Base-by-base conservation (phyloP, 1,140 invertebrate genomes). In the Pogonognathellus flavescens region DNA sequence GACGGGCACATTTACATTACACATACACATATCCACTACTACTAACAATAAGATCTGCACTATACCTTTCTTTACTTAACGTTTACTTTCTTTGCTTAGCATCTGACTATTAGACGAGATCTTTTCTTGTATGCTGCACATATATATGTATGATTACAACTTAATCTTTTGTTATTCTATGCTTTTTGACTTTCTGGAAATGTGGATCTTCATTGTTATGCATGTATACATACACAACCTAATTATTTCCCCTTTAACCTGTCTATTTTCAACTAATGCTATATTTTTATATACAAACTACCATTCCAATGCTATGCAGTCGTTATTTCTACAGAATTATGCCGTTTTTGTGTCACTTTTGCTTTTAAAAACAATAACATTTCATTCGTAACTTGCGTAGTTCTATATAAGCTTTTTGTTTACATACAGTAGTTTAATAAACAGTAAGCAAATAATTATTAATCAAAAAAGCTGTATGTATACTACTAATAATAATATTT, bases 51-150 rank as follows among this genome's bases (percentile, higher is more conserved):
- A 41, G n/a, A 10, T 18, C 18, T 18, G 2, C 5, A 76, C 70
- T 76, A 76, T 76, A 76, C 70, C 70, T 76, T 76, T 76, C 70
- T 76, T 76, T 76, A 76, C 70, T 76, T 76, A 76, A 76, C 70
- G 70, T 76, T 76, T 76, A 50, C 70, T 76, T 76, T 76, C 70
- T 76, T 76, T 50, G 70, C 70, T 76, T 76, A 49, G 70, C 41
- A 14, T 49, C 31, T 70, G n/a, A 31, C 25, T 76, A 50, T 76
- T 25, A 76, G 70, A 49, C 31, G 31, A 41, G 31, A 41, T 41
- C 25, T 41, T 76, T n/a, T 76, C 70, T 76, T 76, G 8, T n/a
- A 25, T 50, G 4, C 31, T 49, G 6, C 49, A 50, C 16, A 9
- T 62, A 72, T 49, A 76, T 76, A 49, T 31, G 49, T 49, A 50